These are phyloP conservation scores for Amia ocellicauda DNA, from an alignment of 2,113 vertebrate species.

Conservation along the genomic window DNA sequence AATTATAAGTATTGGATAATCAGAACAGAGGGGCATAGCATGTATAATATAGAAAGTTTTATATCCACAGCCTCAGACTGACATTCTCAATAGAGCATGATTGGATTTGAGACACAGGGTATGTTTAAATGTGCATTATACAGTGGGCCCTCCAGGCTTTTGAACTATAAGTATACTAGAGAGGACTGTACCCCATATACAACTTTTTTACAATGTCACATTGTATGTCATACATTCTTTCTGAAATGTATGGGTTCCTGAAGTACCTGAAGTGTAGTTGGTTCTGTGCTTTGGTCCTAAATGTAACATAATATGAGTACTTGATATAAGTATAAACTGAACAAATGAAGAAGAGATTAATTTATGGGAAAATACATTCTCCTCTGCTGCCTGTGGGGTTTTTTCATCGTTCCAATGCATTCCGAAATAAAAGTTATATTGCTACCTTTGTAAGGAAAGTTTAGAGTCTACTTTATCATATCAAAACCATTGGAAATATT, in stretches of 20 bases:
- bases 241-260: constrained; percentile 30
- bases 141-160: constrained; percentile 26
- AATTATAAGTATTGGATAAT: too few species aligned
- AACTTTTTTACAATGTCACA: neutral
- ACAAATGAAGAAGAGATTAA: constrained; percentile 20
- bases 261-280: constrained; percentile 24
- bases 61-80: too few species aligned
- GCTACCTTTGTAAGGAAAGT: neutral
- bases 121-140: neutral
- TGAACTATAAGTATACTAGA: constrained; percentile 11
- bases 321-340: constrained; percentile 20
- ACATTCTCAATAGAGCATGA: too few species aligned
- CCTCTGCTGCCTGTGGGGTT: constrained; percentile 4
- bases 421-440: neutral
- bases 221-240: constrained; percentile 25
- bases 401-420: neutral
- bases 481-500: too few species aligned
- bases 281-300: constrained; percentile 23
- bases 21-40: too few species aligned
- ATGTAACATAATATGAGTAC: constrained; percentile 32
- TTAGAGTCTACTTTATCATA: neutral
- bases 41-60: too few species aligned
- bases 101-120: too few species aligned
- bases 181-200: constrained; percentile 17
- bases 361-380: constrained; percentile 18